phyloP scores from a whole-genome alignment of 2,888 invertebrate species.

The Lepeophtheirus nordmannii region DNA sequence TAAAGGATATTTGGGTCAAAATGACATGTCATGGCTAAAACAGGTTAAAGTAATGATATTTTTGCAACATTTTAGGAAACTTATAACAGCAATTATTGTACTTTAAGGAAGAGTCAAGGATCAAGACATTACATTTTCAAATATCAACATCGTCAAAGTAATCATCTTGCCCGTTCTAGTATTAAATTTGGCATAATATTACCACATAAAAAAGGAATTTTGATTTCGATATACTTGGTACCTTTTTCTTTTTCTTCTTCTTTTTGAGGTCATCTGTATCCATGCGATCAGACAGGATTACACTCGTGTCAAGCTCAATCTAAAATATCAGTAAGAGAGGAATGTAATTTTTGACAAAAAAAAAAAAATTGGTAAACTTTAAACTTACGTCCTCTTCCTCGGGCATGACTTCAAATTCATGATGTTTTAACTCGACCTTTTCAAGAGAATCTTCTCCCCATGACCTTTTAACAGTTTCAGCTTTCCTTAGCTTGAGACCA shows the following conservation, averaged over 20 bases:
- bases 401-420: slow-evolving; percentile 20
- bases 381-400: slow-evolving; percentile 21
- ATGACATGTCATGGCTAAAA: no score
- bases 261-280: slow-evolving; percentile 16
- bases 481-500: slow-evolving; percentile 19
- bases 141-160: no score
- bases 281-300: neutral
- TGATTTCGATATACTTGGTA: neutral
- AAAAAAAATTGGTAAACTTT: neutral
- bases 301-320: neutral
- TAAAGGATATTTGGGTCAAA: no score
- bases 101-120: no score
- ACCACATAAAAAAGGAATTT: no score
- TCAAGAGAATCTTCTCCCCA: slow-evolving; percentile 21
- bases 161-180: no score
- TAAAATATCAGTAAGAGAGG: neutral
- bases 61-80: no score
- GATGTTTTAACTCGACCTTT: slow-evolving; percentile 24
- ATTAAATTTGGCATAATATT: no score
- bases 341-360: neutral
- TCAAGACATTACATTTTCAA: no score
- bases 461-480: slow-evolving; percentile 16
- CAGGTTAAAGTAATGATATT: no score
- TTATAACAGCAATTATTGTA: no score
- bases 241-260: slow-evolving; percentile 13